Base-by-base conservation (phyloP, 2,113 vertebrate genomes). In the Seriola rivoliana region DNA sequence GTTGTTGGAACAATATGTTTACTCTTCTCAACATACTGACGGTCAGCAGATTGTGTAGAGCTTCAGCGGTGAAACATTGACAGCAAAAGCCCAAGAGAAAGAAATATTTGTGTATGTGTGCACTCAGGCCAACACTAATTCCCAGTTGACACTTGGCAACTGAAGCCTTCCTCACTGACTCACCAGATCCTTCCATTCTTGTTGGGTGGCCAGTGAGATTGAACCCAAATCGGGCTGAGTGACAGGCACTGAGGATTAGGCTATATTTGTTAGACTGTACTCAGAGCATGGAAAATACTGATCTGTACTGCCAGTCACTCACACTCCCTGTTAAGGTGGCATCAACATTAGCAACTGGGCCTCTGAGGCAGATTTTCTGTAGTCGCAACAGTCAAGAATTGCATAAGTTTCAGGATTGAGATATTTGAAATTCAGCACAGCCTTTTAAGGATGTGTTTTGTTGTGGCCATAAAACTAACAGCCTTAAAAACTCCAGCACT, bases 181-280 rank as follows among this genome's bases (percentile, higher is more conserved):
- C 75, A 78, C 67, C 69, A 72, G 70, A 78, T 87, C 59, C 63
- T 59, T 88, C 67, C 40, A 78, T 81, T 85, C 79, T 68, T 84
- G 69, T 71, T 3, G n/a, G 8, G 19, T 13, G 72, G 74, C 76
- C 85, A 84, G 60, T 76, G 80, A 77, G 80, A 81, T 55, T 84
- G 84, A 91, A 69, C 76, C 71, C 70, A 75, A 78, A 84, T 81
- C 67, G 52, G 75, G 10, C 44, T n/a, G 83, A 87, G 64, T 75
- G 81, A 83, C 81, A 52, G 59, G 21, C 67, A 32, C 55, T 64
- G 32, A 84, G 64, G 82, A 85, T 89, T 55, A 81, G 17, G 29
- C 80, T 89, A 74, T 89, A 84, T 89, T 89, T 89, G 75, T 89
- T 84, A 48, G 73, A 69, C 71, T 79, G 52, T 29, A 62, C 55